Evolutionary conservation across 2,888 invertebrate genomes (phyloP).

Genomic region (Leptura quadrifasciata): DNA sequence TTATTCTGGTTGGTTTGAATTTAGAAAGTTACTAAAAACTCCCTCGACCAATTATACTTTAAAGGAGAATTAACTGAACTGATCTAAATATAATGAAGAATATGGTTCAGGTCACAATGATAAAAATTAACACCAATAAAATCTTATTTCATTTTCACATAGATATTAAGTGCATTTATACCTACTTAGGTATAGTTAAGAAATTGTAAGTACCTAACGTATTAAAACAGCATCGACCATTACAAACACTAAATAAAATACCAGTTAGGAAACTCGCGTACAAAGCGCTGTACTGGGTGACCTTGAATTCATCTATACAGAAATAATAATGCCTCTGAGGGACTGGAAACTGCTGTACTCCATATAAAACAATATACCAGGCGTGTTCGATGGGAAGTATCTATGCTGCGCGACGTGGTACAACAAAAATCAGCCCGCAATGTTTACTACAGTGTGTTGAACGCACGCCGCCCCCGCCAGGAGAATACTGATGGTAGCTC

Average conservation of each 20-base stretch:
- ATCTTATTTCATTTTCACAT: no score
- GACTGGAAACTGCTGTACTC: not conserved
- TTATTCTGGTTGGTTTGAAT: no score
- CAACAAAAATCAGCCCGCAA: slow-evolving; percentile 26
- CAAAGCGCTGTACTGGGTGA: not conserved
- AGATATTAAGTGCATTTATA: no score
- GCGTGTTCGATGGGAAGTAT: slow-evolving; percentile 12
- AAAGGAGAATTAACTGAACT: no score
- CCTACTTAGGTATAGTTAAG: no score
- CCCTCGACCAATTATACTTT: no score
- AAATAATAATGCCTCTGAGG: not conserved
- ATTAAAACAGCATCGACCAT: not conserved
- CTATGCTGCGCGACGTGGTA: slow-evolving; percentile 20
- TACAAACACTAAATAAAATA: not conserved
- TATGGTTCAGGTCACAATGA: no score
- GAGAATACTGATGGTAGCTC: slow-evolving; percentile 48
- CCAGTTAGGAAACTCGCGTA: not conserved
- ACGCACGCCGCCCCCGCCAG: slow-evolving; percentile 62
- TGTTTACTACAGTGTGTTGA: slow-evolving; percentile 19
- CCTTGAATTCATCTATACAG: slow-evolving; percentile 11
- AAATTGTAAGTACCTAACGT: no score
- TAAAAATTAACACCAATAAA: no score
- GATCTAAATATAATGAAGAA: no score
- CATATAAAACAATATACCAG: not conserved
- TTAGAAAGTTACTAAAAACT: no score